Percentiles rank a stretch among this genome's conserved stretches.
phyloP scores from a whole-genome alignment of 2,888 invertebrate species.

The Sarcophaga variegata region DNA sequence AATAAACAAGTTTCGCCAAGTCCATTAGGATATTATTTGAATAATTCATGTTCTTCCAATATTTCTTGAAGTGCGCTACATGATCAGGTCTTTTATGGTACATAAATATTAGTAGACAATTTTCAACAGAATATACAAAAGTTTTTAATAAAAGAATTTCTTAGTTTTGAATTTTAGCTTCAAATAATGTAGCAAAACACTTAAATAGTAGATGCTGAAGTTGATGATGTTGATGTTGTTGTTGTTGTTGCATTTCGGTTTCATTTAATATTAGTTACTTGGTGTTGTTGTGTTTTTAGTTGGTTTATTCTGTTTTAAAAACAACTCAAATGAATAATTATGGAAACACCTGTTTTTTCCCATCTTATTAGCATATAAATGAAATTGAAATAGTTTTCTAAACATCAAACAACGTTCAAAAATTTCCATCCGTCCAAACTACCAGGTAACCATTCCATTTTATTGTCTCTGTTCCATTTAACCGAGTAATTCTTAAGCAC shows the following conservation, averaged over 20 bases:
- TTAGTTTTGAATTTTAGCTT: too few species aligned
- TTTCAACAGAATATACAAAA: too few species aligned
- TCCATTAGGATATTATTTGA: too few species aligned
- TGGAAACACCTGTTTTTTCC: constrained; percentile 64
- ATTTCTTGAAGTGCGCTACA: too few species aligned
- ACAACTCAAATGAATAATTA: constrained; percentile 63
- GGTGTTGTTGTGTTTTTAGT: constrained; percentile 23
- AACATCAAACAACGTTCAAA: constrained; percentile 59
- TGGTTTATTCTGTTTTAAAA: constrained; percentile 33
- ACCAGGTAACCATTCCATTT: constrained; percentile 5
- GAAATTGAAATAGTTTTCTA: constrained; percentile 70
- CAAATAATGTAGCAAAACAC: too few species aligned
- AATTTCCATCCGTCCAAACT: not conserved
- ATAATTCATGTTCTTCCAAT: too few species aligned
- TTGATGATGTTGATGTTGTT: too few species aligned
- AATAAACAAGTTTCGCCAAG: too few species aligned
- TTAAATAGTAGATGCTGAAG: not conserved
- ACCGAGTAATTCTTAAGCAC: not conserved
- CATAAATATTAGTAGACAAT: too few species aligned
- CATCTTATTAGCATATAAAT: constrained; percentile 71
- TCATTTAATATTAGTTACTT: constrained; percentile 16
- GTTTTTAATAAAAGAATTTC: too few species aligned
- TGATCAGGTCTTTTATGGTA: too few species aligned
- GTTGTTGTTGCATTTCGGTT: constrained; percentile 19
- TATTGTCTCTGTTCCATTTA: not conserved